Conservation (phyloP, 1,140 invertebrate genomes). For the Oedothorax gibbosus region DNA sequence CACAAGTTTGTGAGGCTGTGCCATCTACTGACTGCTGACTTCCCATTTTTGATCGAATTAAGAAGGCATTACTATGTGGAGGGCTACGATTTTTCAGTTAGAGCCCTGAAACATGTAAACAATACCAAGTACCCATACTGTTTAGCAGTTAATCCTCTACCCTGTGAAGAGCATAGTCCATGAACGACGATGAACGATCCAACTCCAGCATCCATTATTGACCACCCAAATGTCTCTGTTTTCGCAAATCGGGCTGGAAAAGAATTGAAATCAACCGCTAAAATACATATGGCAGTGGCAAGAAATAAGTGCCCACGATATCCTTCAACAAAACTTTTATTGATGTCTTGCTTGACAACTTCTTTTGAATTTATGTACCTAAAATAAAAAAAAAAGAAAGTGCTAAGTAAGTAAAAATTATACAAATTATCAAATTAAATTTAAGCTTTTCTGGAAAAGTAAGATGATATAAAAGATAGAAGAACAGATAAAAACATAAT, state of each 20-base stretch:
- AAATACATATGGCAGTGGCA: conserved; percentile 83
- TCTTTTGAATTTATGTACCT: not conserved
- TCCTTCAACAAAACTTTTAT: conserved; percentile 12
- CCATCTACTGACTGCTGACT: too few species aligned
- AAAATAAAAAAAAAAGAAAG: not conserved
- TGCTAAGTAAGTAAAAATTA: too few species aligned
- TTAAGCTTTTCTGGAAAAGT: not conserved
- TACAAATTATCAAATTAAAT: not conserved
- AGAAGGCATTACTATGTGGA: too few species aligned
- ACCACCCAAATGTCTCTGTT: conserved; percentile 86
- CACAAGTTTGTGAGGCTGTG: too few species aligned
- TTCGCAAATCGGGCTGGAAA: conserved; percentile 89
- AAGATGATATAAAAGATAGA: not conserved
- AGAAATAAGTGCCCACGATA: conserved; percentile 73
- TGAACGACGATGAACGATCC: conserved; percentile 87
- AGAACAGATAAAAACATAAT: not conserved
- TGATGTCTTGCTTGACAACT: conserved; percentile 4
- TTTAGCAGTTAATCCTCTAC: conserved; percentile 18
- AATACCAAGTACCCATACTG: not conserved
- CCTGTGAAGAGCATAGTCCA: conserved; percentile 57
- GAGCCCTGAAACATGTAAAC: too few species aligned
- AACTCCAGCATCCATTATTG: conserved; percentile 95
- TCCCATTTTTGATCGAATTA: too few species aligned
- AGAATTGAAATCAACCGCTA: conserved; percentile 91
- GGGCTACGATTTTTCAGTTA: too few species aligned